Evolutionary conservation across 2,113 vertebrate genomes (phyloP), one percentile per base, ranked within the genome.

Genomic region (Stomatorhinus ivindoensis): DNA sequence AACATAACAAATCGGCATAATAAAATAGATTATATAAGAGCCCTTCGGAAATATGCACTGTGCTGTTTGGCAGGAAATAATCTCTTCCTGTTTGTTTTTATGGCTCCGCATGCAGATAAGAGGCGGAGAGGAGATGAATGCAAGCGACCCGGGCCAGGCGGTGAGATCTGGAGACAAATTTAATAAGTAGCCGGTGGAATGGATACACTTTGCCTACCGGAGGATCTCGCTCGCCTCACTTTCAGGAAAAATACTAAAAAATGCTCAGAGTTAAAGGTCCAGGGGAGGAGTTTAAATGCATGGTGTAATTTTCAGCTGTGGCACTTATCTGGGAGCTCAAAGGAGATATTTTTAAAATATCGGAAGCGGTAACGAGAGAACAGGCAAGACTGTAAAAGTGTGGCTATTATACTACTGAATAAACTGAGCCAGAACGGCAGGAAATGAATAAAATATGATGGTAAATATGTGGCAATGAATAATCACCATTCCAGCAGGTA

Each of bases 101-200:
- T 86, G 48, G 48, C n/a, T 35, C 24, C 10, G 27, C 47, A 86
- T 86, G 85, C 85, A 51, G 85, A 86, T 51, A 51, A 35, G 48
- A 51, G 27, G 13, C 10, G 5, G 10, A 27, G 48, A 10, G 48
- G 10, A 31, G 85, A 31, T 35, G 48, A 47, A 86, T 51, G 9
- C 85, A 35, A 15, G 85, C 48, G 15, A 27, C 21, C 47, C 48
- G 2, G 85, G 48, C n/a, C 24, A 19, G 47, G 13, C n/a, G 1
- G 3, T 11, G 48, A 53, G 85, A 95, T 95, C 94, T 94, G 93
- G 93, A 94, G 95, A 95, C 94, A 95, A 95, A 95, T 95, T 92
- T 94, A 95, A 95, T 95, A 95, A 94, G 92, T 92, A 92, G 93
- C 92, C 93, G 80, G 92, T 90, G 94, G 91, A 94, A 94, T 95